Base-by-base conservation (phyloP, 2,888 invertebrate genomes). In the Odontothrips loti region DNA sequence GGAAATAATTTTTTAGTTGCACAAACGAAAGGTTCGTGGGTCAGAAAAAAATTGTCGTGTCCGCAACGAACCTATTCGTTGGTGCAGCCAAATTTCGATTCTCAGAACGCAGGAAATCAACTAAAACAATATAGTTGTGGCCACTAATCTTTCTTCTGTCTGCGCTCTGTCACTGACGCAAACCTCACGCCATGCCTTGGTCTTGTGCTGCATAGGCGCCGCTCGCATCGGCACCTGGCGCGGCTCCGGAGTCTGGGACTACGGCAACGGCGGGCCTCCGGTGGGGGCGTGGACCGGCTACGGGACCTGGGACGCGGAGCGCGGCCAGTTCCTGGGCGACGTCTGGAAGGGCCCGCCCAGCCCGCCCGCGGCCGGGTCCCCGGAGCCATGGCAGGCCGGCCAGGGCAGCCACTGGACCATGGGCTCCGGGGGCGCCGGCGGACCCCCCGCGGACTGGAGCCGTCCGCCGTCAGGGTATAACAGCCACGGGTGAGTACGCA, bases 241-340 rank as follows among this genome's bases (percentile, higher is more conserved):
- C 20, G 75, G 79, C 47, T 79, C 47, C 12, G 81, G 80, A 0
- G 81, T 79, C 63, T 82, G 82, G 82, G 82, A 81, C 48, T 82
- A 82, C 47, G 82, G 81, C 47, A 79, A 78, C 58, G 82, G 82
- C 68, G 68, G 68, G 11, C 68, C 68, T 1, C 68, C 68, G 3
- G 68, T 75, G 27, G 68, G 68, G 23, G 68, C 68, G 27, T 75
- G 68, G 68, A 23, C 68, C 11, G 68, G 68, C 27, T 27, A 23
- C 68, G 68, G 68, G 11, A 75, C 68, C 68, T 75, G 68, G 68
- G 68, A 75, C 68, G 68, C 68, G 23, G 68, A 75, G 68, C 68
- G 68, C 27, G 68, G 68, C 27, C 68, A 75, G 23, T 75, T 75
- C 68, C 11, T 75, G 23, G 68, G 68, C 68, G 68, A 75, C 68